Conservation (phyloP, 2,113 vertebrate genomes). For the Oreotragus oreotragus region DNA sequence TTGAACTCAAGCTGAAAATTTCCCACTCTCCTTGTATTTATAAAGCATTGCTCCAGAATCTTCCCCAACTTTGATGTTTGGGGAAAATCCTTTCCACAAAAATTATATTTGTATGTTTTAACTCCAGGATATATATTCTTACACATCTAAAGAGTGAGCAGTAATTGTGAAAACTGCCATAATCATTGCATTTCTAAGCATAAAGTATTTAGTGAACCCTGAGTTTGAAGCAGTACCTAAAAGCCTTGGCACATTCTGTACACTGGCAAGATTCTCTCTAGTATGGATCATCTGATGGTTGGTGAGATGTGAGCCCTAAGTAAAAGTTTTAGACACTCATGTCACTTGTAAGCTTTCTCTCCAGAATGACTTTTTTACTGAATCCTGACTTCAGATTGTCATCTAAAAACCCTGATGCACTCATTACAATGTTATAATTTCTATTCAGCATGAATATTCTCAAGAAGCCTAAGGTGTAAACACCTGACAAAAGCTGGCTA, state of each 20-base stretch:
- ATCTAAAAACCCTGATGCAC: neutral
- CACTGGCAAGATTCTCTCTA: slow-evolving; percentile 25
- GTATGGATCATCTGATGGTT: slow-evolving; percentile 10
- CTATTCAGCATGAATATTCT: neutral
- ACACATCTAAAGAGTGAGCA: neutral
- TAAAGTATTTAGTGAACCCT: neutral
- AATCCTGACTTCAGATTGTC: neutral
- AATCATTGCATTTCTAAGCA: neutral
- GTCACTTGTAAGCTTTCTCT: neutral
- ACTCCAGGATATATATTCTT: neutral
- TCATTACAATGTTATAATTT: neutral
- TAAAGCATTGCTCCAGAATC: neutral
- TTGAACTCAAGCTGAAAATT: neutral
- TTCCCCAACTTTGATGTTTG: neutral
- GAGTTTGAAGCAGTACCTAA: neutral
- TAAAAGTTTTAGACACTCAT: neutral
- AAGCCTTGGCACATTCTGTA: neutral
- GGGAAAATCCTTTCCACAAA: neutral
- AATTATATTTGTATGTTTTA: neutral
- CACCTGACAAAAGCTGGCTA: neutral
- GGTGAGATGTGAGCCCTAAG: neutral
- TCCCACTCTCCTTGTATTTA: neutral
- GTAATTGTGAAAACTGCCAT: neutral
- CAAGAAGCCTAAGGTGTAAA: neutral
- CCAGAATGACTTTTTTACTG: neutral